Evolutionary conservation across 2,888 invertebrate genomes (phyloP), one percentile per base, ranked within the genome.

Genomic region (Drosophila monieri): DNA sequence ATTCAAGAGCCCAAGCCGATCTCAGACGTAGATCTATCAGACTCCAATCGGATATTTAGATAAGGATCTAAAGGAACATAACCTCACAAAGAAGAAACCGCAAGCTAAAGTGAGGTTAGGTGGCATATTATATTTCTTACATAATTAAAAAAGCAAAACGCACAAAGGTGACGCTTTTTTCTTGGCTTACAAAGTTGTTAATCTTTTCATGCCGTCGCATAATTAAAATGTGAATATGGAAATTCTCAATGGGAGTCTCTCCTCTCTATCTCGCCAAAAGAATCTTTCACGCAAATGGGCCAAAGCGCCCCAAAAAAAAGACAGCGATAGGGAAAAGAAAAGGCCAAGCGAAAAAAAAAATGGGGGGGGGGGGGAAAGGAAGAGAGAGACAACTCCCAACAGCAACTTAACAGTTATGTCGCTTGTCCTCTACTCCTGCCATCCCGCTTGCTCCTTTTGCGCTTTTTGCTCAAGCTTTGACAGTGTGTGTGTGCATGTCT

Each of bases 201-300:
- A 88, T 88, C 90, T 91, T 91, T 91, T 91, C 91, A 91, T 91
- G 91, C 88, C 78, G 87, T 87, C 89, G 91, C 90, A 91, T 91
- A 91, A 91, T 91, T 91, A 91, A 91, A 91, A 90, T 85, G 70
- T 64, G 80, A 78, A 88, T 85, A 84, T 85, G 85, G 39, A 80
- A 71, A 85, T 87, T 87, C 14, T 88, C 72, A 83, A 86, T 83
- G 66, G 70, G 56, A 10, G 21, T 54, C 48, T 27, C 27, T 9
- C 9, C 27, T 27, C 27, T 27, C 8, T 68, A 27, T 35, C 52
- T 21, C 15, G 9, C 6, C 39, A 41, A 41, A 18, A 44, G 52
- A 66, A 51, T 18, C 8, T 49, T 52, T 39, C 44, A 30, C 54
- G 48, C 48, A 71, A 73, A 71, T 62, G 57, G 56, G 51, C 61